Base-by-base conservation (phyloP, 1,140 invertebrate species). In the Solen grandis region DNA sequence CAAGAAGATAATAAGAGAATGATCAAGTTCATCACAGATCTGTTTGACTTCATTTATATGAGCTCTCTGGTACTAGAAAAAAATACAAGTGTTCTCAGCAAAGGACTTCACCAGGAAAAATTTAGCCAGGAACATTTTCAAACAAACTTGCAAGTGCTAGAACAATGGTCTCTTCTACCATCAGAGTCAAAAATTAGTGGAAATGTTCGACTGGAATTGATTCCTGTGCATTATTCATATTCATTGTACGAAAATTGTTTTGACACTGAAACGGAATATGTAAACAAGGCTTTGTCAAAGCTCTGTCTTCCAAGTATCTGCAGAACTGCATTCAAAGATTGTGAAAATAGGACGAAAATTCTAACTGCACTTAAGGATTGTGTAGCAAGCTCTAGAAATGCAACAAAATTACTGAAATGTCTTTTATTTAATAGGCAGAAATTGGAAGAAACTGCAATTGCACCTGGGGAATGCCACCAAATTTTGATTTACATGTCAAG, bases 141-240 rank as follows among this genome's bases (percentile, higher is more conserved):
- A 36, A 25, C 38, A 38, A 59, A 73, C 31, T 59, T 73, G 2
- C 27, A 60, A 60, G 14, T 25, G 1, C n/a, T 73, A 13, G 35
- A 60, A 10, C 52, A 25, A 29, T 73, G 69, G 69, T 59, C 54
- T 3, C 52, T 73, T 60, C 60, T 73, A n/a, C 69, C 55, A 36
- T n/a, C n/a, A n/a, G n/a, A n/a, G n/a, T n/a, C n/a, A n/a, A n/a
- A n/a, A n/a, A n/a, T n/a, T n/a, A 27, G 22, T 1, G 31, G 38
- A 25, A 8, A 25, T 10, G 31, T 8, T 41, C 16, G 27, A n/a
- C 5, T 41, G 4, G 41, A 55, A 27, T 16, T 22, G 19, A 36
- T 38, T 16, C 55, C 52, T 22, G 41, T 73, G 14, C 52, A 38
- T 25, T 38, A 52, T 14, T 3, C 4, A 41, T 29, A 73, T 19